These are phyloP conservation scores for Papilio protenor DNA, from an alignment of 2,888 invertebrate species.

Conservation along the genomic window DNA sequence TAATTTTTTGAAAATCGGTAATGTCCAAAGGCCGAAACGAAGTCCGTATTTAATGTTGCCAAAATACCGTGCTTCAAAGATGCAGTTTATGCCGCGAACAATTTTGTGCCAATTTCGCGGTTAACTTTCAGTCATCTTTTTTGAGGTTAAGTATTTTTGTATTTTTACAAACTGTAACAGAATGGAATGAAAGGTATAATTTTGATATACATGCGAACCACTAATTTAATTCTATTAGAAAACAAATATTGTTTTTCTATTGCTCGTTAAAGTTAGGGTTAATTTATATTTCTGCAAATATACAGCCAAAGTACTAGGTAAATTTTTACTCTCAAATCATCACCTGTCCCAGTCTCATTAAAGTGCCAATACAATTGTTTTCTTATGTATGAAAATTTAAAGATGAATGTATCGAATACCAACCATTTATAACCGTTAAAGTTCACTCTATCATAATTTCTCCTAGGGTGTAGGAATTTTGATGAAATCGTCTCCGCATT, in stretches of 20 bases:
- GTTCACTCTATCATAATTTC: slow-evolving; percentile 29
- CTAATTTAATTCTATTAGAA: not conserved
- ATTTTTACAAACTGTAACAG: slow-evolving; percentile 24
- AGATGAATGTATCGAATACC: no score
- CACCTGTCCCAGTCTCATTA: not conserved
- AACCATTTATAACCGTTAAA: not conserved
- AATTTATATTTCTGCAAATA: not conserved
- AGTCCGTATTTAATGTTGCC: slow-evolving; percentile 52
- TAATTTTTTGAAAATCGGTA: slow-evolving; percentile 49
- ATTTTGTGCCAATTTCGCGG: slow-evolving; percentile 78
- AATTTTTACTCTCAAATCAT: not conserved
- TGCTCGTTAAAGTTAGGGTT: not conserved
- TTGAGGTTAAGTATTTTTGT: slow-evolving; percentile 27
- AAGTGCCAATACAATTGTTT: not conserved
- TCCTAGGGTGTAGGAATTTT: slow-evolving; percentile 37
- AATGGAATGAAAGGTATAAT: slow-evolving; percentile 19
- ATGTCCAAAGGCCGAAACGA: slow-evolving; percentile 48
- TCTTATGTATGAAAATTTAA: not conserved
- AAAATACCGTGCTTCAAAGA: slow-evolving; percentile 62
- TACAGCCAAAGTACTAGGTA: not conserved
- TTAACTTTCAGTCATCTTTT: slow-evolving; percentile 51
- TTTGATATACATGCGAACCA: not conserved
- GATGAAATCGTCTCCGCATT: slow-evolving; percentile 35
- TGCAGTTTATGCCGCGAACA: slow-evolving; percentile 70
- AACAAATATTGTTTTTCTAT: not conserved